Conservation (phyloP, 2,797 vertebrate species). For the Manis javanica region DNA sequence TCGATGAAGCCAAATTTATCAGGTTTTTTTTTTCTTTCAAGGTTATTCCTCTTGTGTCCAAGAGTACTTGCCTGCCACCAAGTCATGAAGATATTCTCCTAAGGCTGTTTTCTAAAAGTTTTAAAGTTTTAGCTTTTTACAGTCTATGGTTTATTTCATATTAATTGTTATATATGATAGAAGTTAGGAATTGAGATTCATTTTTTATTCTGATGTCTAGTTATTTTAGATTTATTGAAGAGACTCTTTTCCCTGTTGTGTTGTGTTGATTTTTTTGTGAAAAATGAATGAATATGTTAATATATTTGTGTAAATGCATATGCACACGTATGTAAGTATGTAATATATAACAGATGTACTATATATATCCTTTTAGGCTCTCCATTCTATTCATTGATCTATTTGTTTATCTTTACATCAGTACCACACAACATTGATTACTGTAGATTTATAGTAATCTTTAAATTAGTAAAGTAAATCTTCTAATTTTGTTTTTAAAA, state of each 20-base stretch:
- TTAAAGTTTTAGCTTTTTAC: conserved; percentile 37
- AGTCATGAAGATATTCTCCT: background rate
- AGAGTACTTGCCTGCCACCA: conserved; percentile 1
- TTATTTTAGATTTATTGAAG: conserved; percentile 14
- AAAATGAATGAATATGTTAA: background rate
- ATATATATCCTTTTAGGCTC: background rate
- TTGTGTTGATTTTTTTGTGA: conserved; percentile 40
- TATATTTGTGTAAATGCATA: background rate
- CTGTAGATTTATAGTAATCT: background rate
- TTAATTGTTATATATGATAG: conserved; percentile 24
- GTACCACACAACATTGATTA: background rate
- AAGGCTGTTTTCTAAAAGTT: conserved; percentile 21
- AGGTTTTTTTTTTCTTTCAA: background rate
- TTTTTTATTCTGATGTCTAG: conserved; percentile 23
- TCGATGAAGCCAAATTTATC: background rate
- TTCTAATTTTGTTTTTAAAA: conserved; percentile 41
- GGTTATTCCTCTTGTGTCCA: background rate
- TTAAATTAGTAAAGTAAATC: background rate
- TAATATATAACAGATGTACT: background rate
- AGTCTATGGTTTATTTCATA: background rate
- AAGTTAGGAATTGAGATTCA: conserved; percentile 25
- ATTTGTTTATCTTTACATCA: background rate
- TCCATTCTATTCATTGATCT: background rate
- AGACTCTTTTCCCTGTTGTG: conserved; percentile 9
- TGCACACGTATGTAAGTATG: background rate